Conservation (phyloP, 2,113 vertebrate genomes). For the Chiloscyllium plagiosum region DNA sequence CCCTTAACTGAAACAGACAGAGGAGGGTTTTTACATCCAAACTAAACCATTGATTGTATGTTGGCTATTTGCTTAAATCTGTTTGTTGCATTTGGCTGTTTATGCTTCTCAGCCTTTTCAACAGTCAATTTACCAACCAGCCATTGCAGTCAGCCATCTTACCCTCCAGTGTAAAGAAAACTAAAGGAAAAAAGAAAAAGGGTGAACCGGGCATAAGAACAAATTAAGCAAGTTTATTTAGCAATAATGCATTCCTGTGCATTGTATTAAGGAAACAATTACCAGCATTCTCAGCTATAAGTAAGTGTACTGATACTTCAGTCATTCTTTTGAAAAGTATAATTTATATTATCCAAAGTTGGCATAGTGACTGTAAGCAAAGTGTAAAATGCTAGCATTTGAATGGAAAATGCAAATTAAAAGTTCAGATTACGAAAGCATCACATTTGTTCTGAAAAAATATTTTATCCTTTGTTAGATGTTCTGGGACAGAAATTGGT, state of each 20-base stretch:
- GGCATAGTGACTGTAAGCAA: background rate
- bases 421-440: background rate
- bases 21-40: background rate
- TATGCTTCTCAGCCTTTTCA: background rate
- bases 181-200: background rate
- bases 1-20: background rate
- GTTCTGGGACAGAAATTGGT: background rate
- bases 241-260: background rate
- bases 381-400: background rate
- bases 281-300: background rate
- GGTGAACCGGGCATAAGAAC: background rate
- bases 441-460: background rate
- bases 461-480: background rate
- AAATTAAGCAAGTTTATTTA: background rate
- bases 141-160: background rate
- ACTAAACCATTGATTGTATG: background rate
- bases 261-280: background rate
- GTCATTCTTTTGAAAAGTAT: background rate
- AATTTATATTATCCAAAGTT: background rate
- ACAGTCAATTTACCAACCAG: no score
- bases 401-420: background rate
- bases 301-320: background rate
- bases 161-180: background rate
- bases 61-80: background rate
- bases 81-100: background rate